Conservation (phyloP, 2,888 invertebrate species). For the Odontocolon sp. region DNA sequence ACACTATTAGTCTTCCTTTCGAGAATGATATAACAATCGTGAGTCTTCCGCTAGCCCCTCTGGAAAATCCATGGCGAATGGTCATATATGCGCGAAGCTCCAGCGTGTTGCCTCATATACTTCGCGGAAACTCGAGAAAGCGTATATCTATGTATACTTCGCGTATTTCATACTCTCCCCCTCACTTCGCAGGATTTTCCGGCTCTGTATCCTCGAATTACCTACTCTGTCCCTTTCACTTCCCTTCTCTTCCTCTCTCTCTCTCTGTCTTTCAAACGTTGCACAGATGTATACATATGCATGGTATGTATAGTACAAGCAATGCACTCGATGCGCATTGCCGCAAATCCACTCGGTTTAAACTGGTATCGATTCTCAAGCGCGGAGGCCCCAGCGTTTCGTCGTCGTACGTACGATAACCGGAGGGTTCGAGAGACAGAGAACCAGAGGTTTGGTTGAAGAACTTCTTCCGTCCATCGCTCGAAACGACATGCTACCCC, state of each 20-base stretch:
- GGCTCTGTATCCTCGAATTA: neutral
- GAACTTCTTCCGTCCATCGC: conserved; percentile 55
- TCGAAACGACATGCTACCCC: conserved; percentile 36
- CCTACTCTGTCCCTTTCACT: neutral
- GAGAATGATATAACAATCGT: neutral
- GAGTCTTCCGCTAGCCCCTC: neutral
- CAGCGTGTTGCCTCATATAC: neutral
- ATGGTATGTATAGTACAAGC: neutral
- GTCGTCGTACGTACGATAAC: conserved; percentile 6
- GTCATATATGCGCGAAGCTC: neutral
- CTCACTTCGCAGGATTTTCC: neutral
- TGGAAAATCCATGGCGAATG: neutral
- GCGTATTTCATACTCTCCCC: neutral
- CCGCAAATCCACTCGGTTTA: conserved; percentile 53
- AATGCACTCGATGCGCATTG: conserved; percentile 38
- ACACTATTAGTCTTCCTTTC: neutral
- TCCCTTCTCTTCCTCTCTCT: neutral
- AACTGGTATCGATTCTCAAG: conserved; percentile 48
- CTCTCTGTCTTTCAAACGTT: neutral
- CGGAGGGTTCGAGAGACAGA: neutral
- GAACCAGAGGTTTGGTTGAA: conserved; percentile 49
- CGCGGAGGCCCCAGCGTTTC: neutral
- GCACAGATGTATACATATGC: neutral
- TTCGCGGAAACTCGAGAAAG: neutral
- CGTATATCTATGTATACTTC: neutral